Evolutionary conservation across 2,888 invertebrate species (phyloP).

Genomic region (Odontocerum albicorne): DNA sequence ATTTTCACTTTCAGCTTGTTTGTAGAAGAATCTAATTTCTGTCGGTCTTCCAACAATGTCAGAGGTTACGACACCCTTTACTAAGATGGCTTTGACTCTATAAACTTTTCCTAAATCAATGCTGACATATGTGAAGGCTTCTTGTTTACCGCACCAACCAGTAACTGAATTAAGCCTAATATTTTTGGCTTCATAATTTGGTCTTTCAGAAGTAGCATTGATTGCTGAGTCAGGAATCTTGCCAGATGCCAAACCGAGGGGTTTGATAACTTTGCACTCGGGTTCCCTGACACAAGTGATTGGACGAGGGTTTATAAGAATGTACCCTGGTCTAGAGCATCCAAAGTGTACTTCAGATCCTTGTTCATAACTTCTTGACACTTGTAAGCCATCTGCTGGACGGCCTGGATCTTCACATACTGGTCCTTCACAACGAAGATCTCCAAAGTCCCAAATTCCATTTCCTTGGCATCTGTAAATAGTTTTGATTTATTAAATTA

Average conservation of each 20-base stretch:
- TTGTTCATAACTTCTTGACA: conserved; percentile 82
- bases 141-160: conserved; percentile 96
- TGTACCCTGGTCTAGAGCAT: conserved; percentile 89
- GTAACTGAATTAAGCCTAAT: conserved; percentile 89
- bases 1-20: conserved; percentile 90
- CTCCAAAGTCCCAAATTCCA: conserved; percentile 97
- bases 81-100: conserved; percentile 88
- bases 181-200: conserved; percentile 89
- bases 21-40: conserved; percentile 96
- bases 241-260: conserved; percentile 88
- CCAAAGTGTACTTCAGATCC: conserved; percentile 90
- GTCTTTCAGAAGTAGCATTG: conserved; percentile 91
- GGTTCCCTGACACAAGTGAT: conserved; percentile 90
- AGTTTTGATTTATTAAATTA: too few species aligned
- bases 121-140: conserved; percentile 94
- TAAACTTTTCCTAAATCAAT: conserved; percentile 94
- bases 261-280: conserved; percentile 90
- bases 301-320: conserved; percentile 86
- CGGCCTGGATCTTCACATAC: conserved; percentile 95
- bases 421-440: conserved; percentile 93
- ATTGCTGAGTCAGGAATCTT: conserved; percentile 93
- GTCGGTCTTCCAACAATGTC: conserved; percentile 95
- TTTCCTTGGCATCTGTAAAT: conserved; percentile 77
- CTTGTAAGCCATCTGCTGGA: conserved; percentile 88
- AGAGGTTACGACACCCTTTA: conserved; percentile 93